These are phyloP conservation scores for Henricia sp. DNA, from an alignment of 53 echinoderm and acorn worm genomes.

Conservation along the genomic window DNA sequence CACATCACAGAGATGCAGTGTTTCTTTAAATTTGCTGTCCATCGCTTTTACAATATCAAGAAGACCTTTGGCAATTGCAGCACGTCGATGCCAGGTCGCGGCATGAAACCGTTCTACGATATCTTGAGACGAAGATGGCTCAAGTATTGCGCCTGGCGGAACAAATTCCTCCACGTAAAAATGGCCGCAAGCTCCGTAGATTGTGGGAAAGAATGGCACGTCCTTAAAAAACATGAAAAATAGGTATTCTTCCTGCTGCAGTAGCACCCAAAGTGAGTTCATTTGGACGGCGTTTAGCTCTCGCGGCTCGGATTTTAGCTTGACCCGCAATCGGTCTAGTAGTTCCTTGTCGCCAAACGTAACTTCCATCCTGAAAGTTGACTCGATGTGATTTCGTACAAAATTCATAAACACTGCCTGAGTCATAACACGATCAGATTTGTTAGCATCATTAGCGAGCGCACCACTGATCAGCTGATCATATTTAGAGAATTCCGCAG, in stretches of 20 bases:
- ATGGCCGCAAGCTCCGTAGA: constrained; percentile 88
- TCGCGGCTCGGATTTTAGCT: not conserved
- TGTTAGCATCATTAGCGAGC: constrained; percentile 33
- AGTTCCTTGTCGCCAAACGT: constrained; percentile 52
- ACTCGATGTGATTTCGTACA: constrained; percentile 58
- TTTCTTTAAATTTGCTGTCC: constrained; percentile 68
- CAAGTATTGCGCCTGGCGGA: constrained; percentile 69
- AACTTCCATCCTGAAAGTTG: constrained; percentile 60
- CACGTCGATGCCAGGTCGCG: constrained; percentile 73
- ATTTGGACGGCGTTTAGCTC: constrained; percentile 63
- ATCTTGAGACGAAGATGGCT: constrained; percentile 49
- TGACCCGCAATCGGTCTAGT: constrained; percentile 34
- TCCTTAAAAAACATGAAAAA: constrained; percentile 70
- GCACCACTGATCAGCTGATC: constrained; percentile 56
- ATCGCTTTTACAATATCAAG: constrained; percentile 64
- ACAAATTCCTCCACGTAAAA: constrained; percentile 84
- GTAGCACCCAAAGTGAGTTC: constrained; percentile 82
- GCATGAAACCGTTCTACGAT: constrained; percentile 54
- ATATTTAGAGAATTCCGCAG: constrained; percentile 55
- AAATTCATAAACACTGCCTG: constrained; percentile 45
- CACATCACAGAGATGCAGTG: constrained; percentile 86
- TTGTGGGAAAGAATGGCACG: constrained; percentile 62
- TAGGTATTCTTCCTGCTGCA: constrained; percentile 87
- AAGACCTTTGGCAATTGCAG: constrained; percentile 67
- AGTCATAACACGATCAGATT: constrained; percentile 20